phyloP scores from a whole-genome alignment of 2,797 vertebrate genomes.

The Poeciliopsis gracilis region DNA sequence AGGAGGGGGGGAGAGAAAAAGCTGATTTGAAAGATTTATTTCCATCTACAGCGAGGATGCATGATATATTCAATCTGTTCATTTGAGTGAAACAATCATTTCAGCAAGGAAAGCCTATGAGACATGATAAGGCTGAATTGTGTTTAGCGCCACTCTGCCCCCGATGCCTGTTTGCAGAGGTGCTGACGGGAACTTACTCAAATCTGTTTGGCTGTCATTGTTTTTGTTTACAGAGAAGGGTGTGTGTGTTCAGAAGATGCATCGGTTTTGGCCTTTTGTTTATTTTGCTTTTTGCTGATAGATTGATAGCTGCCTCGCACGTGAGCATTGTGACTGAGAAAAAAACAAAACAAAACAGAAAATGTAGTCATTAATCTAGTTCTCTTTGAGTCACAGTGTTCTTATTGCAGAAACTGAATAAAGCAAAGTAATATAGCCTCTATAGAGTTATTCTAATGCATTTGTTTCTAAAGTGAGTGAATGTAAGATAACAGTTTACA shows the following conservation, averaged over 20 bases:
- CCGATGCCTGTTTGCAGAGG: slow-evolving; percentile 33
- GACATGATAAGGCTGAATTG: slow-evolving; percentile 75
- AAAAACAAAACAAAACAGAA: not conserved
- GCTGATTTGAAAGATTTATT: slow-evolving; percentile 83
- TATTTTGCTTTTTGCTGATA: slow-evolving; percentile 75
- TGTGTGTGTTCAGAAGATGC: slow-evolving; percentile 47
- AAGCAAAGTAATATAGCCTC: not conserved
- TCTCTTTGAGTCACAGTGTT: not conserved
- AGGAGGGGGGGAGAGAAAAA: slow-evolving; percentile 8
- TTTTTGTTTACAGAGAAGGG: slow-evolving; percentile 51
- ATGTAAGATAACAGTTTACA: not conserved
- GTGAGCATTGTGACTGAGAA: slow-evolving; percentile 62
- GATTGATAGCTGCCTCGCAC: slow-evolving; percentile 77
- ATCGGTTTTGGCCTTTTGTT: slow-evolving; percentile 75
- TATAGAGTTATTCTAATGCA: not conserved
- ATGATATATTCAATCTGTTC: slow-evolving; percentile 85
- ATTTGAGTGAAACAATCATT: slow-evolving; percentile 85
- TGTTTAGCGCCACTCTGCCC: slow-evolving; percentile 50
- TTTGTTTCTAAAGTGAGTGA: slow-evolving; percentile 38
- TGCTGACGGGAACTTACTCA: slow-evolving; percentile 49
- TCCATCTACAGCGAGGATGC: slow-evolving; percentile 78
- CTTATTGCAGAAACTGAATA: not conserved
- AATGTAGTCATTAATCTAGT: not conserved
- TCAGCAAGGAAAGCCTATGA: slow-evolving; percentile 67
- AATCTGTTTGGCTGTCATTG: slow-evolving; percentile 68